phyloP scores from a whole-genome alignment of 1,140 invertebrate genomes.

The Penaeus japonicus region DNA sequence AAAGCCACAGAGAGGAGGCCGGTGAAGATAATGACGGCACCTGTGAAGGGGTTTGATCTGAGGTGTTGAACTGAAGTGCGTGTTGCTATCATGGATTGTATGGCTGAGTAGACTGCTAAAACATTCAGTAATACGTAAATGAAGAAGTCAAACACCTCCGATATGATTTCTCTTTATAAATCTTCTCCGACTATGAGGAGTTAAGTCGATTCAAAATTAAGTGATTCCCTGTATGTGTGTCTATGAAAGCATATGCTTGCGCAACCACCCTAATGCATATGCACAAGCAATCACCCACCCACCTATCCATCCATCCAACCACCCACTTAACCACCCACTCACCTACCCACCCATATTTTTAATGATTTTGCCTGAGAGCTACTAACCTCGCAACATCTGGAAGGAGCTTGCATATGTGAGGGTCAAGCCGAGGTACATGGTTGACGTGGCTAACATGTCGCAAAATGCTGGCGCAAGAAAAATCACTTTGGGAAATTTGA shows the following conservation, averaged over 20 bases:
- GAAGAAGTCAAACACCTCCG: background rate
- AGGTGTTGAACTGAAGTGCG: no score
- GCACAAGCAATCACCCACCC: background rate
- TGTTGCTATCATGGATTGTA: no score
- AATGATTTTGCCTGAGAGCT: background rate
- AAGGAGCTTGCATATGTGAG: conserved; percentile 94
- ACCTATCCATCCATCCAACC: no score
- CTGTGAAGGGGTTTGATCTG: no score
- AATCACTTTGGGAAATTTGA: conserved; percentile 76
- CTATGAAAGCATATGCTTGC: no score
- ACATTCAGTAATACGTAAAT: background rate
- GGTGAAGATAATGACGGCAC: conserved; percentile 92
- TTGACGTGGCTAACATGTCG: conserved; percentile 74
- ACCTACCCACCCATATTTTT: no score
- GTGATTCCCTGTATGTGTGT: no score
- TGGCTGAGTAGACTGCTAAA: background rate
- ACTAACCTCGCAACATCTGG: conserved; percentile 90
- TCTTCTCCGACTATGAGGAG: no score
- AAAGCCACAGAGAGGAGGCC: conserved; percentile 90
- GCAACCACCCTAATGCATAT: background rate
- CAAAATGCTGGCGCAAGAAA: conserved; percentile 85
- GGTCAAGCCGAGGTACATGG: conserved; percentile 76
- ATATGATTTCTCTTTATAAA: background rate
- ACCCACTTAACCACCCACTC: no score
- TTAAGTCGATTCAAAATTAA: no score